Conservation (phyloP, 1,140 invertebrate genomes). For the Drosophila tani region DNA sequence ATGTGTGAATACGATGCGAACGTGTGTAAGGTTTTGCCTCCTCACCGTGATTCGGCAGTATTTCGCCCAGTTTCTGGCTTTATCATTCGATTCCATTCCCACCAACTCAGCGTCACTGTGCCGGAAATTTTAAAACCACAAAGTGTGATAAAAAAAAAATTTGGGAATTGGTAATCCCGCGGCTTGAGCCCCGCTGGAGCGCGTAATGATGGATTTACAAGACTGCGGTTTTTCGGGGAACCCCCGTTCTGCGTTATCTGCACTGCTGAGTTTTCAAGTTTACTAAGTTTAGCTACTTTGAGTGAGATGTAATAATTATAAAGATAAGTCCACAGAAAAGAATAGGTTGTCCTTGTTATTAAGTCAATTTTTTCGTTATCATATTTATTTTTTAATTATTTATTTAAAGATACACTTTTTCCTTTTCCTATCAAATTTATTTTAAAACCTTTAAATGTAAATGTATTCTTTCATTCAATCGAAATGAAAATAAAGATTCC, state of each 20-base stretch:
- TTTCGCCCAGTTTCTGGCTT: conserved; percentile 55
- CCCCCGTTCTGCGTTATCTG: conserved; percentile 1
- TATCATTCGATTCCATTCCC: conserved; percentile 39
- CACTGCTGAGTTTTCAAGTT: not conserved
- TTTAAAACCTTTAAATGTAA: too few relatives aligned
- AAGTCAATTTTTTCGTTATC: too few relatives aligned
- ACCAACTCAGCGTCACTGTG: conserved; percentile 28
- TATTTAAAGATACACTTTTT: too few relatives aligned
- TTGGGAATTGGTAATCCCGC: not conserved
- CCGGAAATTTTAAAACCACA: conserved; percentile 33
- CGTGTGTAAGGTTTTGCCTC: conserved; percentile 57
- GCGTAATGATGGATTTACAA: not conserved
- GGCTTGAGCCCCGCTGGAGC: not conserved
- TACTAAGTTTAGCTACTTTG: not conserved
- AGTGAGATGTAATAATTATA: not conserved
- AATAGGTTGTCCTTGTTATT: too few relatives aligned
- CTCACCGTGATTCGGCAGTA: conserved; percentile 74
- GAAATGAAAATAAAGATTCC: too few relatives aligned
- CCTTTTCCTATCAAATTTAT: too few relatives aligned
- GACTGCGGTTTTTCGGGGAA: not conserved
- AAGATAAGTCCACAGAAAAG: not conserved
- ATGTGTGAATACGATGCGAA: conserved; percentile 17
- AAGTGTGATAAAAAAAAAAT: conserved; percentile 10
- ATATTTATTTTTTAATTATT: too few relatives aligned
- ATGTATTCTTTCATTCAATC: too few relatives aligned